Evolutionary conservation across 1,140 invertebrate genomes (phyloP).

Genomic region (Achatina immaculata): DNA sequence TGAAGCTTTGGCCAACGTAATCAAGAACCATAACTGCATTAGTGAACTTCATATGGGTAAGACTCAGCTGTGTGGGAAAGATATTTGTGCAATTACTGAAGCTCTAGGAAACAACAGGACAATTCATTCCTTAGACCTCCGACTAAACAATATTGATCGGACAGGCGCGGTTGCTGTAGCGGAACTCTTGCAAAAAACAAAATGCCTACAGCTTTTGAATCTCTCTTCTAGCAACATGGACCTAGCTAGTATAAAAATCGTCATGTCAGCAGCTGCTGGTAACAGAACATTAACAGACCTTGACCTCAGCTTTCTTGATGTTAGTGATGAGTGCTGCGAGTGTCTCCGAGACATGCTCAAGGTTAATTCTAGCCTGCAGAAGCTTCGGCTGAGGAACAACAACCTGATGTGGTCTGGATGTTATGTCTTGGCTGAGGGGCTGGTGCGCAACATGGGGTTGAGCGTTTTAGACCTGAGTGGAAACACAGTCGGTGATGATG

Average conservation of each 20-base stretch:
- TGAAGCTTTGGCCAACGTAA: constrained; percentile 50
- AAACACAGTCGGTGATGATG: constrained; percentile 62
- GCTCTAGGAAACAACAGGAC: constrained; percentile 51
- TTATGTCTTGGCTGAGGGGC: constrained; percentile 56
- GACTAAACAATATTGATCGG: constrained; percentile 62
- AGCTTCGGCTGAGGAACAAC: constrained; percentile 58
- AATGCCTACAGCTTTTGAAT: constrained; percentile 57
- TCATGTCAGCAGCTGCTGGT: constrained; percentile 51
- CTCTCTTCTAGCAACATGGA: constrained; percentile 63
- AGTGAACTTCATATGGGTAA: constrained; percentile 62
- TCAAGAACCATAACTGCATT: constrained; percentile 57
- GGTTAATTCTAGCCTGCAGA: constrained; percentile 59
- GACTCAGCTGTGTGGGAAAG: constrained; percentile 57
- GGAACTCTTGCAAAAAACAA: constrained; percentile 53
- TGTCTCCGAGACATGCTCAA: constrained; percentile 61
- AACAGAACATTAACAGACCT: constrained; percentile 58
- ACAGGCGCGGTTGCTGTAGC: constrained; percentile 55
- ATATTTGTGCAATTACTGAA: constrained; percentile 52
- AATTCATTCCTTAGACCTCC: constrained; percentile 58
- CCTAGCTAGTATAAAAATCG: constrained; percentile 47
- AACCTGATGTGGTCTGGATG: constrained; percentile 63
- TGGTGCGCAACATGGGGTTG: constrained; percentile 53
- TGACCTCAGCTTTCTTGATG: constrained; percentile 65
- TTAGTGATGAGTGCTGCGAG: constrained; percentile 58
- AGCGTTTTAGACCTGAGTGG: constrained; percentile 62